These are phyloP conservation scores for Gallinago undulata DNA, from an alignment of 2,113 vertebrate genomes.

Conservation along the genomic window DNA sequence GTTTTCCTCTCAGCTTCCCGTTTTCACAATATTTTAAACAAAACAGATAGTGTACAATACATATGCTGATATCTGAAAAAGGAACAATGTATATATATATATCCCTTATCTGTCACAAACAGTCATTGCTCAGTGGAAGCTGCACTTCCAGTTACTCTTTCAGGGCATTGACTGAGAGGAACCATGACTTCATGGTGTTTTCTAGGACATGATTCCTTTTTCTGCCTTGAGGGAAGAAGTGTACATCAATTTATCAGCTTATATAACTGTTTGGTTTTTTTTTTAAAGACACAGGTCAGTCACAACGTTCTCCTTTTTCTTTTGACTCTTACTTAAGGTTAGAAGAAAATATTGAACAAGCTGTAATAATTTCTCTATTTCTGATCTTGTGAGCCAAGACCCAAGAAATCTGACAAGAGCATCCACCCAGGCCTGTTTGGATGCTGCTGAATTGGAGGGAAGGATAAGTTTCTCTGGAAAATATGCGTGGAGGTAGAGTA, in stretches of 20 bases:
- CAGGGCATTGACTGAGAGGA: neutral
- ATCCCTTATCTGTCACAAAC: neutral
- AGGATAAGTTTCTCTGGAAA: neutral
- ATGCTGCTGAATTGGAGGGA: neutral
- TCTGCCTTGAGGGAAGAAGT: neutral
- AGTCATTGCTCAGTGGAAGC: neutral
- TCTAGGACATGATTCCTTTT: neutral
- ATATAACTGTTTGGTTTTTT: neutral
- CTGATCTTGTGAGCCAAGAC: neutral
- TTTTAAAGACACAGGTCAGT: neutral
- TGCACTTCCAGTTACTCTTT: neutral
- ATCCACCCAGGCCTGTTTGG: neutral
- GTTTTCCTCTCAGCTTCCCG: neutral
- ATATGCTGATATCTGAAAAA: neutral
- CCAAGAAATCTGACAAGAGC: neutral
- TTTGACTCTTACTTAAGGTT: neutral
- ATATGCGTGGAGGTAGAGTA: fast-evolving
- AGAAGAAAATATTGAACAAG: neutral
- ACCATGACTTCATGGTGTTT: neutral
- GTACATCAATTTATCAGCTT: neutral
- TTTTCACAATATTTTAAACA: neutral
- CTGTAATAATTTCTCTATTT: neutral
- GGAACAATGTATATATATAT: too few relatives aligned
- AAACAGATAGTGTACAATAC: neutral
- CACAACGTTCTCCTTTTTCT: neutral